Base-by-base conservation (phyloP, 1,140 invertebrate genomes). In the Euura saliciscinereae region DNA sequence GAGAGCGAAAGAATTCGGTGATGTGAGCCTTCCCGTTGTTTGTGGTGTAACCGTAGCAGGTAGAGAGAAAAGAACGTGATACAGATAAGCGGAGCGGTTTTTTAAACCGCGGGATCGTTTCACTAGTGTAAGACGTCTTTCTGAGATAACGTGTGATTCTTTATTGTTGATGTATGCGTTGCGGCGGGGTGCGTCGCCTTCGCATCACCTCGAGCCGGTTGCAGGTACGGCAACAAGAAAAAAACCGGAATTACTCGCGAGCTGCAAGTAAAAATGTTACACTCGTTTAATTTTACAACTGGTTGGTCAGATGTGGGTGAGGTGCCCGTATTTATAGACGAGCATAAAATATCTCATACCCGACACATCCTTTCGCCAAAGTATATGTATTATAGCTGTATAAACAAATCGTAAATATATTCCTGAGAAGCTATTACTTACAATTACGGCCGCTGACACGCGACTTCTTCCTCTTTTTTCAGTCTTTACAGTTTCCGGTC, bases 391-490 rank as follows among this genome's bases (percentile, higher is more conserved):
- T 28, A 28, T 28, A 3, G 51, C 10, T n/a, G 6, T 59, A 59
- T 6, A 68, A 73, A 73, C 59, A 68, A 65, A 69, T 69, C 71
- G 67, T 73, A 73, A 73, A 73, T 68, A 68, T 68, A 28, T 66
- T 3, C 11, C 3, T 2, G 13, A 44, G 10, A 46, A 11, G 43
- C 10, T 45, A 70, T 70, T 44, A 2, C 13, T 44, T 44, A 13
- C 68, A 11, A 5, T 13, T 11, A 46, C 6, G 51, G 44, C 28
- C n/a, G 59, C 43, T 46, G 59, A 51, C 46, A 51, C 46, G 46
- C 28, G 42, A 70, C n/a, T 45, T 44, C 28, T 28, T 28, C 28
- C 28, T 28, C 28, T 28, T 1, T 28, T 28, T 28, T 28, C 28
- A 28, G 28, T 28, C 28, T 28, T 28, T 28, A 28, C 28, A 28